Evolutionary conservation across 2,888 invertebrate species (phyloP), one percentile per base, ranked within the genome.

Genomic region (Ichneumoninae sp.): DNA sequence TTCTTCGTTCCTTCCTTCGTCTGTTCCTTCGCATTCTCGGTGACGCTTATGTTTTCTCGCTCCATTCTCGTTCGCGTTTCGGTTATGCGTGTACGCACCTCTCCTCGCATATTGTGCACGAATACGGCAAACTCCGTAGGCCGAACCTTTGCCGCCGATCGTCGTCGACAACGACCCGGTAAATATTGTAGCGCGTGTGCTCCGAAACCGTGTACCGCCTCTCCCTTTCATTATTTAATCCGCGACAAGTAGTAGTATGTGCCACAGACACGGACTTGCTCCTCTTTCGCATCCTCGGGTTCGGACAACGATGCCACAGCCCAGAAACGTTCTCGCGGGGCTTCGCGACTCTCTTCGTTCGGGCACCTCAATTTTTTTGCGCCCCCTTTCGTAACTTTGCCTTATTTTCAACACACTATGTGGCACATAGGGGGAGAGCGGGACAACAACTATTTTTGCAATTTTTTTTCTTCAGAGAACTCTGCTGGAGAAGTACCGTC

Each of bases 161-260:
- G 60, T 13, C 81, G 81, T 75, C 69, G 75, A 81, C 75, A 47
- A 60, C 60, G 40, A 68, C 60, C 13, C 33, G 74, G 75, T 76
- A 81, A 76, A 76, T 82, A 83, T 57, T 47, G 80, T 36, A 66
- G 68, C 66, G 68, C 75, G 50, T 26, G 75, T 60, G 57, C 57
- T 57, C 26, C 57, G 57, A 22, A 69, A 40, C 79, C 57, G 68
- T 47, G 54, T 71, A 73, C 73, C 57, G 57, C 16, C 33, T 68
- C 74, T 82, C 85, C 87, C 89, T 89, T 89, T 88, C 89, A 87
- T 90, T 87, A 89, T 86, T 90, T 89, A 83, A 77, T 78, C 87
- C 83, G 88, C 80, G 81, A 79, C 71, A 47, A 60, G 70, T 44
- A 57, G 68, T 50, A 60, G 81, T 78, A 81, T 78, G 86, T 60